Base-by-base conservation (phyloP, 2,113 vertebrate species). In the Pampusana beccarii region DNA sequence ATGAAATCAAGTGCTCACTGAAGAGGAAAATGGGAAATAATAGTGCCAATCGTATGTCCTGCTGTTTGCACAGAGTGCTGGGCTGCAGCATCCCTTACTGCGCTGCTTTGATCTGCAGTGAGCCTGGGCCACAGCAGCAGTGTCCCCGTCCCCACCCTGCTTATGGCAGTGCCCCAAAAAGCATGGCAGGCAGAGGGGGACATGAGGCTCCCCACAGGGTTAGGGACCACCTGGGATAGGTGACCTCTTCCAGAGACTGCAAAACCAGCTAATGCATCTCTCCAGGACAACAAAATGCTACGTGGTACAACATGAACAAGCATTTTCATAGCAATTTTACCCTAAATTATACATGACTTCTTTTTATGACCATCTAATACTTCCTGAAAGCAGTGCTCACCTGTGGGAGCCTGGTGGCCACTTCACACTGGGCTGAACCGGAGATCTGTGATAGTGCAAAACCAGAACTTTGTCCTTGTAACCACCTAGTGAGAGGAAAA, bases 271-370 rank as follows among this genome's bases (percentile, higher is more conserved):
- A 51, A 86, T 26, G 17, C n/a, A 62, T n/a, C 77, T 78, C 69
- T 78, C 46, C 10, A 29, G 46, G 60, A 86, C 84, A 78, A 44
- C 46, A 70, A 42, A 82, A 92, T 1, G 28, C 23, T 42, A 80
- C 16, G 3, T n/a, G 51, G 44, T 31, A 31, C 46, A 83, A 78
- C 23, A 38, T 75, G 28, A 83, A 78, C 23, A 38, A 80, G 28
- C 36, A 64, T 64, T 75, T 91, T 70, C 48, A 38, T 16, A 25
- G 70, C 29, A 54, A 25, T 90, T 80, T 38, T 34, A 8, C 70
- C 11, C 12, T 36, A 48, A 64, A 71, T 82, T 34, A 34, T 8
- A 13, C 0, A 0, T 24, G 25, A 17, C 36, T 61, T 60, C 33
- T 67, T 72, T 56, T 77, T 29, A 23, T 3, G 21, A 75, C 58